Evolutionary conservation across 2,113 vertebrate genomes (phyloP).

Genomic region (Andinoacara biseriatus): DNA sequence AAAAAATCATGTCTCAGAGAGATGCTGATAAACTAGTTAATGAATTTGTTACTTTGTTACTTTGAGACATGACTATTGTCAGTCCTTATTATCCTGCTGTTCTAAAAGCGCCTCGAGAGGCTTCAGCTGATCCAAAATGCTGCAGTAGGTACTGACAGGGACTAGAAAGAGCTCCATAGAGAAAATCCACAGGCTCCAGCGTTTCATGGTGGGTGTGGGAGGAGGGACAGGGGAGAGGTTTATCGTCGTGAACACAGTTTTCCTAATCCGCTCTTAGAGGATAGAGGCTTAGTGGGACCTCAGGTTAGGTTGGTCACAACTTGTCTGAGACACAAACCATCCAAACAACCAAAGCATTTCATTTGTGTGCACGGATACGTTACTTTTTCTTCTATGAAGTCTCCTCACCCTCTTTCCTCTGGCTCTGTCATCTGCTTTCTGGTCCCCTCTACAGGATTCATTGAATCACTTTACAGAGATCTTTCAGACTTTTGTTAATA

Average conservation of each 20-base stretch:
- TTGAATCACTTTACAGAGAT: background rate
- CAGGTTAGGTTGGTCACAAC: constrained; percentile 49
- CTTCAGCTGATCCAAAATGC: too few relatives aligned
- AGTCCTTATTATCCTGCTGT: too few relatives aligned
- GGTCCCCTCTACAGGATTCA: background rate
- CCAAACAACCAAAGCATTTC: background rate
- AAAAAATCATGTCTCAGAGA: too few relatives aligned
- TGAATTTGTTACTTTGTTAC: too few relatives aligned
- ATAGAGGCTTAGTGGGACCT: constrained; percentile 77
- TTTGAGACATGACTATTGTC: too few relatives aligned
- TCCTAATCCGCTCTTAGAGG: constrained; percentile 82
- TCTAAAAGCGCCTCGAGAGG: too few relatives aligned
- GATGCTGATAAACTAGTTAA: too few relatives aligned
- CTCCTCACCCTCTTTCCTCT: background rate
- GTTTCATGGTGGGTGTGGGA: background rate
- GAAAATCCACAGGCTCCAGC: background rate
- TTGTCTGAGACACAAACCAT: constrained; percentile 10
- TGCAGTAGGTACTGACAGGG: too few relatives aligned
- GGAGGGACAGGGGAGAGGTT: constrained; percentile 56
- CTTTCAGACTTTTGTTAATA: background rate
- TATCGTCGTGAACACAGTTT: constrained; percentile 65
- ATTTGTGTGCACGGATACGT: background rate
- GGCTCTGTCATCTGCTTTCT: background rate
- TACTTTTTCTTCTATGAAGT: background rate
- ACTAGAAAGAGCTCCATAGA: background rate